Percentiles rank a stretch among this genome's conserved stretches.
phyloP scores from a whole-genome alignment of 2,113 vertebrate species.

The Sarotherodon lohbergeri region DNA sequence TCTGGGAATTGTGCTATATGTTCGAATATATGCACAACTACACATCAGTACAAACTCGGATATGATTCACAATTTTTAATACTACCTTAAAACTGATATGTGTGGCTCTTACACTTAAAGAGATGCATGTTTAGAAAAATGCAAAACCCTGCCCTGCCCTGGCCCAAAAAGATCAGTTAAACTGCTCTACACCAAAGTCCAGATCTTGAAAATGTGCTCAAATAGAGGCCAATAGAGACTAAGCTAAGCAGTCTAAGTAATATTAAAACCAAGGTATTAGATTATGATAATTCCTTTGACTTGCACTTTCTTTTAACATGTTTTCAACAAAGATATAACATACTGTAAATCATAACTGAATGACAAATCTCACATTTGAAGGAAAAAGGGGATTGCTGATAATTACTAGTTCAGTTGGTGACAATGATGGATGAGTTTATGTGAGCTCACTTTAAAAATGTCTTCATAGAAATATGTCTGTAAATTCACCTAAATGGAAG shows the following conservation, averaged over 20 bases:
- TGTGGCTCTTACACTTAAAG: neutral
- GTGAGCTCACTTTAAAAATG: neutral
- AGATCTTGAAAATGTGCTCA: neutral
- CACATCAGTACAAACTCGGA: neutral
- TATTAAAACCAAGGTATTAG: neutral
- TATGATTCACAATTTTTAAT: neutral
- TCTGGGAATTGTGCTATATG: neutral
- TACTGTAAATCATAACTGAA: neutral
- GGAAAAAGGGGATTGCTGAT: neutral
- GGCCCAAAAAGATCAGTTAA: neutral
- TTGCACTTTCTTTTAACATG: neutral
- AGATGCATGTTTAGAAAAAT: neutral
- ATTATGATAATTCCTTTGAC: neutral
- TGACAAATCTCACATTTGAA: neutral
- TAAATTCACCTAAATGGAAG: neutral
- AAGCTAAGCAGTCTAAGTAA: neutral
- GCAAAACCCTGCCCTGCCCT: accelerated
- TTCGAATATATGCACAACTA: neutral
- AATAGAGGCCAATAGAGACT: neutral
- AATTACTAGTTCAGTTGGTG: neutral
- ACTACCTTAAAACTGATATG: neutral
- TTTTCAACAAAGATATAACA: neutral
- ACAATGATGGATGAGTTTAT: neutral
- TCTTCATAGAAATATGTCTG: neutral
- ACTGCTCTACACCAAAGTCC: neutral